A percentile compares a stretch with the other conserved stretches of the same genome.
These are phyloP conservation scores for Mus caroli DNA, from an alignment of 2,797 vertebrate species.

Conservation along the genomic window DNA sequence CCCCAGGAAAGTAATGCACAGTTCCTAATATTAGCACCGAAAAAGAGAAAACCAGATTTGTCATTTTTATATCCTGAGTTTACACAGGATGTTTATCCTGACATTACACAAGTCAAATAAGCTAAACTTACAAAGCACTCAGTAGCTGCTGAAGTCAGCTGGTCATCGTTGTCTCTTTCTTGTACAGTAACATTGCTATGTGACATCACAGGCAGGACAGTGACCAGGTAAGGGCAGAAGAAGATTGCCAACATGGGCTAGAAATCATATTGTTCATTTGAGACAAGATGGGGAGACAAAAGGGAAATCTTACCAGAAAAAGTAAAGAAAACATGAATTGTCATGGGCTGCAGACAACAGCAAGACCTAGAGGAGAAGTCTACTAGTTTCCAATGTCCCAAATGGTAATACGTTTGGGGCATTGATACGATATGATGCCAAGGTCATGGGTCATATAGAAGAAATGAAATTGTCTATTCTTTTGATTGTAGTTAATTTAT, in stretches of 20 bases:
- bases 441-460: neutral
- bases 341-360: neutral
- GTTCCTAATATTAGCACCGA: neutral
- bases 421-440: neutral
- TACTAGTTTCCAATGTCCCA: neutral
- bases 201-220: neutral
- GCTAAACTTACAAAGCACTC: neutral
- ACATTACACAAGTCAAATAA: neutral
- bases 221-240: neutral
- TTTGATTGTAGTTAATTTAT: neutral
- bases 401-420: neutral
- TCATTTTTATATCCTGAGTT: neutral
- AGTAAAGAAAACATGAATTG: conserved; percentile 23
- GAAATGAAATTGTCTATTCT: neutral
- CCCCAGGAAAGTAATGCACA: neutral
- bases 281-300: neutral
- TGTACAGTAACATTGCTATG: conserved; percentile 10
- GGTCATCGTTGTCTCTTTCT: neutral
- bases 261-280: neutral
- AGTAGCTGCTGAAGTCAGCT: neutral
- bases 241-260: neutral
- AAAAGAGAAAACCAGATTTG: neutral
- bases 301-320: conserved; percentile 6
- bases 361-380: neutral
- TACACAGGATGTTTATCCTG: too few species aligned